These are phyloP conservation scores for Tuberolachnus salignus DNA, from an alignment of 2,888 invertebrate genomes.

Conservation along the genomic window DNA sequence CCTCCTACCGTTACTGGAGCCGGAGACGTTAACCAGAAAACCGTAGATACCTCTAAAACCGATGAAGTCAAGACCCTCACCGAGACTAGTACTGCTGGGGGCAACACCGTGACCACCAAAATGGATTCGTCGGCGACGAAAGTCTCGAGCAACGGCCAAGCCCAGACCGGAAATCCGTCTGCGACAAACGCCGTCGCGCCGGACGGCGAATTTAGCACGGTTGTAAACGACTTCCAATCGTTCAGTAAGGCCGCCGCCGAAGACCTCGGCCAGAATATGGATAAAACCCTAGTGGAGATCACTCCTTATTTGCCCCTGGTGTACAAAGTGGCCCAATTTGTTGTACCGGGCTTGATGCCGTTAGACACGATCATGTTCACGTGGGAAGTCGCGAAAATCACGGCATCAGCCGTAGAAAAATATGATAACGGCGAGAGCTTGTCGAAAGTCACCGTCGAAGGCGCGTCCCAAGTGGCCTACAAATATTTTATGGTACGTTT, in stretches of 20 bases:
- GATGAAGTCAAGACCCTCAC: no score
- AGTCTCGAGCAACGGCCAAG: no score
- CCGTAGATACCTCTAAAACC: no score
- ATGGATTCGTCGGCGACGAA: no score
- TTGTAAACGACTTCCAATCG: neutral
- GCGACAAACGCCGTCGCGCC: no score
- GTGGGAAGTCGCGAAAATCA: constrained; percentile 4
- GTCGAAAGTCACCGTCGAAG: neutral
- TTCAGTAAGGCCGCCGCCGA: neutral
- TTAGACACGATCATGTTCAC: neutral
- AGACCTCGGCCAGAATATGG: neutral
- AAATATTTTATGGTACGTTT: neutral
- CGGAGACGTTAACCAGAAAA: no score
- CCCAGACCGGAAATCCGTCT: no score
- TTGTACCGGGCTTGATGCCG: neutral
- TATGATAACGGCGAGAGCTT: neutral
- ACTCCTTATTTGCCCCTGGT: constrained; percentile 14
- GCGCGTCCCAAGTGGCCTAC: neutral
- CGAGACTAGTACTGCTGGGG: no score
- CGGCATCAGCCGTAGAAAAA: neutral
- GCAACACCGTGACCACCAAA: no score
- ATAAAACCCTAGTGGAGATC: neutral
- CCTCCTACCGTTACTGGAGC: no score
- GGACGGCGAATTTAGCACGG: neutral
- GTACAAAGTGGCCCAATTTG: neutral